A percentile compares a stretch with the other conserved stretches of the same genome.
Evolutionary conservation across 2,797 vertebrate genomes (phyloP).

Genomic region (Pipistrellus pipistrellus): DNA sequence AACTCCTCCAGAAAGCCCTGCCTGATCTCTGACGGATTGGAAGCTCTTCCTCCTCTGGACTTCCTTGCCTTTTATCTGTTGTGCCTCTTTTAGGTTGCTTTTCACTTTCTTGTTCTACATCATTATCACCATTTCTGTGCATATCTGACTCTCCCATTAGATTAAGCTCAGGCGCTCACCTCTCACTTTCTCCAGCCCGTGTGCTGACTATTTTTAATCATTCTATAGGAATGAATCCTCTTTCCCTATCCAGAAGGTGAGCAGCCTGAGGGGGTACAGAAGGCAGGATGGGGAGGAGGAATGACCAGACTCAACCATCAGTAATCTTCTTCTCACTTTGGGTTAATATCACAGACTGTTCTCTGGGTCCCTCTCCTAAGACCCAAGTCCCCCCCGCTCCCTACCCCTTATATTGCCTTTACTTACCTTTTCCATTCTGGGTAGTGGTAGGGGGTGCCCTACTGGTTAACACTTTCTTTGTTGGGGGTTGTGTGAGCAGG

Average conservation of each 20-base stretch:
- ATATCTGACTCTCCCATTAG: background rate
- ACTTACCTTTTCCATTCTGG: constrained; percentile 88
- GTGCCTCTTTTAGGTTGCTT: background rate
- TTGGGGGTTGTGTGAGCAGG: constrained; percentile 77
- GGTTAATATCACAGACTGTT: background rate
- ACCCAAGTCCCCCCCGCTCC: background rate
- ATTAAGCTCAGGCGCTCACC: background rate
- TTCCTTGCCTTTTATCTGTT: background rate
- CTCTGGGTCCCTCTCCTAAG: background rate
- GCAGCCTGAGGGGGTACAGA: background rate
- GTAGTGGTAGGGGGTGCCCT: constrained; percentile 56
- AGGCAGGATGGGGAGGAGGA: background rate
- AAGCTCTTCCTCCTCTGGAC: background rate
- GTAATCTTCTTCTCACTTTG: background rate
- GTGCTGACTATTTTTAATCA: constrained; percentile 5
- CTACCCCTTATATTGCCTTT: background rate
- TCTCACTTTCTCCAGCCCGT: background rate
- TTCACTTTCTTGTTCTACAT: constrained; percentile 4
- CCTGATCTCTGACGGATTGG: background rate
- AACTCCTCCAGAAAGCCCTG: constrained; percentile 18
- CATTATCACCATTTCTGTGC: background rate
- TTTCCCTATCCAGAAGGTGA: background rate
- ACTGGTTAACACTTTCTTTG: constrained; percentile 83
- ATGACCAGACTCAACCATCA: background rate
- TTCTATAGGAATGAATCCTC: background rate